Percentiles rank a stretch among this genome's conserved stretches.
These are phyloP conservation scores for Silvanus unidentatus DNA, from an alignment of 2,888 invertebrate genomes.

Conservation along the genomic window DNA sequence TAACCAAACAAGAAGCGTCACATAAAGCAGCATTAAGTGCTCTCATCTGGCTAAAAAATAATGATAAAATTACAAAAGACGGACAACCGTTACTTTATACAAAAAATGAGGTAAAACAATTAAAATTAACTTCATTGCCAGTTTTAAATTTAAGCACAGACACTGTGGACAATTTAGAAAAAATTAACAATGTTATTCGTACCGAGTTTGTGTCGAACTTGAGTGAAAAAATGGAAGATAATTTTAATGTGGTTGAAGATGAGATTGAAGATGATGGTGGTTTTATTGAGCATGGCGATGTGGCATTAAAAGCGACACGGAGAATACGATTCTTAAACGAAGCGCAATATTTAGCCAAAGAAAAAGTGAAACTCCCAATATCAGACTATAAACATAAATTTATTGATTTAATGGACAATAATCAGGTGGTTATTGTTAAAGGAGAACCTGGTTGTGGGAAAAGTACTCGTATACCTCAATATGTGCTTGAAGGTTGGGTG, in stretches of 20 bases:
- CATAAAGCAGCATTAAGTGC: conserved; percentile 51
- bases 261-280: conserved; percentile 8
- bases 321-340: conserved; percentile 7
- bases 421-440: conserved; percentile 55
- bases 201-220: conserved; percentile 26
- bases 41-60: conserved; percentile 51
- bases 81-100: conserved; percentile 51
- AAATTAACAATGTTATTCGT: conserved; percentile 36
- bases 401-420: conserved; percentile 47
- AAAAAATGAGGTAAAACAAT: conserved; percentile 38
- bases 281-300: conserved; percentile 8
- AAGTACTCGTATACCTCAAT: conserved; percentile 64
- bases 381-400: conserved; percentile 46
- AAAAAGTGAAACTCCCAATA: conserved; percentile 40
- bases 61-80: conserved; percentile 46
- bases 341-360: conserved; percentile 32
- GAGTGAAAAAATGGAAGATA: conserved; percentile 9
- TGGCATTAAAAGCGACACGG: not conserved
- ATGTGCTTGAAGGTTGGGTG: conserved; percentile 52
- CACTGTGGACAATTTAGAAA: conserved; percentile 43
- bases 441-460: conserved; percentile 73
- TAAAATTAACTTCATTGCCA: conserved; percentile 38
- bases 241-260: conserved; percentile 8
- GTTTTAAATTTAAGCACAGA: conserved; percentile 21
- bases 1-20: conserved; percentile 52